phyloP scores from a whole-genome alignment of 2,113 vertebrate genomes.

The Brevimyrus niger region DNA sequence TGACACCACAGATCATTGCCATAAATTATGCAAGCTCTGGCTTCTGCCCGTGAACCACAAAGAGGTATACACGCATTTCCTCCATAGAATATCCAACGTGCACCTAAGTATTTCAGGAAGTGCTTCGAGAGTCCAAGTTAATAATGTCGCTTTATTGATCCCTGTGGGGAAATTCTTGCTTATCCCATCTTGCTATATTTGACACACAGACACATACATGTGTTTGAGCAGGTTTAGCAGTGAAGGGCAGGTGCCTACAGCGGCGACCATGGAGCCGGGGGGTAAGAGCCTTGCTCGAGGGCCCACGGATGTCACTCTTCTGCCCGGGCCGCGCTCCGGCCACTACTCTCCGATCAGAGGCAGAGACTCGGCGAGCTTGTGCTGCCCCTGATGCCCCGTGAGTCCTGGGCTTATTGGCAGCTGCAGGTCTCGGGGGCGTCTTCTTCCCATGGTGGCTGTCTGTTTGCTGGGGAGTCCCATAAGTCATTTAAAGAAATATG shows the following conservation, averaged over 20 bases:
- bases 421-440: neutral
- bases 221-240: neutral
- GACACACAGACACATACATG: neutral
- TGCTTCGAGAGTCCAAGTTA: neutral
- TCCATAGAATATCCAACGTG: neutral
- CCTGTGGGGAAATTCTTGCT: neutral
- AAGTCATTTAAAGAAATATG: neutral
- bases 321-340: neutral
- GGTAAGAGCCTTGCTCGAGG: neutral
- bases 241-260: neutral
- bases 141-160: neutral
- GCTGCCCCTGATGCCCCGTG: neutral
- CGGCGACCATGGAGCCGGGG: neutral
- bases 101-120: neutral
- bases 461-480: neutral
- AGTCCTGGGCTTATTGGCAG: neutral
- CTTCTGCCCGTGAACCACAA: neutral
- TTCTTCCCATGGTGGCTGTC: neutral
- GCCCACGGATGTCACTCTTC: neutral
- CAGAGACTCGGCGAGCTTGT: neutral
- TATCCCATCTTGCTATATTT: neutral
- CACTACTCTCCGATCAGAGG: neutral
- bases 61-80: neutral
- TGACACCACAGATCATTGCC: neutral
- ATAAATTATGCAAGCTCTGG: neutral